phyloP scores from a whole-genome alignment of 2,113 vertebrate species.

The Cettia cetti region DNA sequence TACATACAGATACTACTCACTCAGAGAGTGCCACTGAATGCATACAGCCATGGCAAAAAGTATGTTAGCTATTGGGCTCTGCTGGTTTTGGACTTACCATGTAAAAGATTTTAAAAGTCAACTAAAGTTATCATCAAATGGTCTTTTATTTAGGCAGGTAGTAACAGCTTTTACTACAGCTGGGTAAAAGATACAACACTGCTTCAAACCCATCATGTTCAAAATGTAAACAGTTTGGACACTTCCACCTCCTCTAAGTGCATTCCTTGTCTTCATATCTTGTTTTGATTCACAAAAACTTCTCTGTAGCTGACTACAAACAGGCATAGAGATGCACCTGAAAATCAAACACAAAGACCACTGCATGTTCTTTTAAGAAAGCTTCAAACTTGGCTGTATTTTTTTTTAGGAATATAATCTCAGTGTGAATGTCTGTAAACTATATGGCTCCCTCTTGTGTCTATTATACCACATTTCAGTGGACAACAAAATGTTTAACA shows the following conservation, averaged over 20 bases:
- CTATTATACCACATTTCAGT: conserved; percentile 45
- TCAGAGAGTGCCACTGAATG: neutral
- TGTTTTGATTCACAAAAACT: neutral
- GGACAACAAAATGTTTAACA: neutral
- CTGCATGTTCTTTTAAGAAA: neutral
- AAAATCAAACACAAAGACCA: neutral
- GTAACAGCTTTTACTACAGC: neutral
- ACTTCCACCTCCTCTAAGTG: neutral
- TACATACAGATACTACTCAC: neutral
- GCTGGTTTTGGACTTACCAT: neutral
- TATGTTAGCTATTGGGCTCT: neutral
- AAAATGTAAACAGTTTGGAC: neutral
- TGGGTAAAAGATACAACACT: neutral
- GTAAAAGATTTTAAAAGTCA: neutral
- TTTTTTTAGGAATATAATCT: conserved; percentile 3
- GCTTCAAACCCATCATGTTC: neutral
- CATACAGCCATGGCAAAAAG: neutral
- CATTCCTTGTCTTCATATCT: neutral
- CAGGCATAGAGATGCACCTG: neutral
- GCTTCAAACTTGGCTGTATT: neutral
- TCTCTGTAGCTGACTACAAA: neutral
- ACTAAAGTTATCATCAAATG: neutral
- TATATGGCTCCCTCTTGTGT: conserved; percentile 70
- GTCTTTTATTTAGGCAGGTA: neutral
- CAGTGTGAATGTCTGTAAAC: conserved; percentile 14